Base-by-base conservation (phyloP, 1,140 invertebrate species). In the Pseudobourletiella spinata region DNA sequence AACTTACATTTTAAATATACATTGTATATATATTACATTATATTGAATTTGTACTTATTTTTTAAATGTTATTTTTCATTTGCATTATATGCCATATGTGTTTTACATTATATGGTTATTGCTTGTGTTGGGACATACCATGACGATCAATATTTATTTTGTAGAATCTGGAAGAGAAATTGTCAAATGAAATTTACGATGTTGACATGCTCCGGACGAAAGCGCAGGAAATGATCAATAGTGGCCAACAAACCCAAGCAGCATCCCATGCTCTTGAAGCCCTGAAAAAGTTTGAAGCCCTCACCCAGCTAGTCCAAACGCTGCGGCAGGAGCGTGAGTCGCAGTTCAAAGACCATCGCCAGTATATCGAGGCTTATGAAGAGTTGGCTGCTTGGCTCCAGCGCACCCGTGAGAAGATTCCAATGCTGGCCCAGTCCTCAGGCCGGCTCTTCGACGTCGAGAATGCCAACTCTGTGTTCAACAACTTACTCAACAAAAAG, bases 101-200 rank as follows among this genome's bases (percentile, higher is more conserved):
- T n/a, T n/a, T n/a, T n/a, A n/a, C n/a, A n/a, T n/a, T n/a, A n/a
- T n/a, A n/a, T n/a, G n/a, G n/a, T n/a, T n/a, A n/a, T n/a, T n/a
- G n/a, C n/a, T n/a, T n/a, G n/a, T n/a, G n/a, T n/a, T n/a, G n/a
- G n/a, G n/a, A n/a, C n/a, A n/a, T n/a, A n/a, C n/a, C n/a, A n/a
- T n/a, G n/a, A n/a, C n/a, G n/a, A n/a, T n/a, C n/a, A n/a, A n/a
- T n/a, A n/a, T n/a, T n/a, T n/a, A n/a, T n/a, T n/a, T n/a, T n/a
- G n/a, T 64, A 79, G 76, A 74, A 81, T 61, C 78, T 92, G 0
- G 89, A 92, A 74, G 89, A 95, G 73, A 94, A 91, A 76, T 84
- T 91, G 2, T 80, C 87, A 4, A 89, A 89, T 73, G 92, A 96
- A 72, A 90, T 91, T 70, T 86, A 92, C 66, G 92, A 95, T 73